Evolutionary conservation across 2,113 vertebrate species (phyloP), one percentile per base, ranked within the genome.

Genomic region (Myrmecophaga tridactyla): DNA sequence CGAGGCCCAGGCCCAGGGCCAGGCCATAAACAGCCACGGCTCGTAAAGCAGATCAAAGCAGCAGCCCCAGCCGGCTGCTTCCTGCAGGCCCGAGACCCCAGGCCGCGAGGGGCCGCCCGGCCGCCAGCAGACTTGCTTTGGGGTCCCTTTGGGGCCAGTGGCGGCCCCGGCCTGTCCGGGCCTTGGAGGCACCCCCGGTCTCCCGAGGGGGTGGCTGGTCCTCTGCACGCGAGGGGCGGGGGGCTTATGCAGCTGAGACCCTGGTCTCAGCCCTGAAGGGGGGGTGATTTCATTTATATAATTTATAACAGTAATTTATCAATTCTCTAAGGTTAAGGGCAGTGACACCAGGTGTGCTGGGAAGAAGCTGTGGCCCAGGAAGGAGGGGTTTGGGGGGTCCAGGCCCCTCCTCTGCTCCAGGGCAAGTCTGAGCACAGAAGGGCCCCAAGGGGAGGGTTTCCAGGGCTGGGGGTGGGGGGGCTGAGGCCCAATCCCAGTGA

Each of bases 41-140:
- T 98, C 98, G 31, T 98, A 98, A 98, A 98, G 81, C 53, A 97
- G 98, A 98, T 98, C 98, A 98, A 98, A 98, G 98, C 90, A 6
- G 41, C 12, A 94, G 98, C 94, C 98, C 97, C 80, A 92, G 97
- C 94, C 51, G 97, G 94, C 97, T 92, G 95, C 98, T 98, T 98
- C 98, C 98, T 98, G 97, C 14, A 2, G 97, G 58, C 96, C 56
- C 12, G 60, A 48, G 86, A 41, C 46, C 69, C 83, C 17, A 13
- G 86, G 53, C 15, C 21, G 43, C 65, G 67, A 51, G 15, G 31
- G 6, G 15, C n/a, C n/a, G n/a, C n/a, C n/a, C n/a, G 72, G 83
- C 87, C 46, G n/a, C 65, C 39, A 1, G 60, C 36, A 29, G 4
- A 27, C 70, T 56, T 3, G 86, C 89, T 60, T 0, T 11, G 76